Conservation (phyloP, 1,140 invertebrate genomes). For the Dendroctonus valens region DNA sequence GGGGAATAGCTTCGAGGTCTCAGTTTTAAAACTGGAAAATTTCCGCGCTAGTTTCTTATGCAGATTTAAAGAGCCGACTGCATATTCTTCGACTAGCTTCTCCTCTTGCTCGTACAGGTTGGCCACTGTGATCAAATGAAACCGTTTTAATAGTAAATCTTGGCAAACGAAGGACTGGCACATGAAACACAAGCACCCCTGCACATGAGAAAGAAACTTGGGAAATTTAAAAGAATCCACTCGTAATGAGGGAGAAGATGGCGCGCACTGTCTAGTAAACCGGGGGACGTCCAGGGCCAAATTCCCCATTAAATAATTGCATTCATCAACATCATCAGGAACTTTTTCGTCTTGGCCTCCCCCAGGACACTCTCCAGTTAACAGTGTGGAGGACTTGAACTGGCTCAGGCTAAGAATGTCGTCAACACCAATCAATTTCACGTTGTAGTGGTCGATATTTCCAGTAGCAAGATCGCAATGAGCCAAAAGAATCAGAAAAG, state of each 20-base stretch:
- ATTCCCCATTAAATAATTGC: constrained; percentile 20
- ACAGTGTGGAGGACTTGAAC: background rate
- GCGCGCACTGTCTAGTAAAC: constrained; percentile 11
- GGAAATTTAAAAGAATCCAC: constrained; percentile 30
- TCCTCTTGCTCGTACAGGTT: constrained; percentile 22
- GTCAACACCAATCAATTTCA: constrained; percentile 35
- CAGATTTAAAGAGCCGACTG: constrained; percentile 11
- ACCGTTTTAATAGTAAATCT: constrained; percentile 18
- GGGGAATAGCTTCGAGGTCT: constrained; percentile 11
- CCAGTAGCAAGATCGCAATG: constrained; percentile 23
- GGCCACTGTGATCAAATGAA: constrained; percentile 16
- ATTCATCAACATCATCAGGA: constrained; percentile 17
- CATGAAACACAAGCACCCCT: constrained; percentile 32
- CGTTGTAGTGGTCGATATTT: constrained; percentile 28
- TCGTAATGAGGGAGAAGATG: constrained; percentile 23
- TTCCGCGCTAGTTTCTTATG: constrained; percentile 13
- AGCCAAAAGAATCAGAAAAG: constrained; percentile 27
- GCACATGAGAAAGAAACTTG: constrained; percentile 26
- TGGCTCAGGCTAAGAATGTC: constrained; percentile 30
- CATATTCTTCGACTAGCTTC: constrained; percentile 15
- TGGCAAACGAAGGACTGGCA: constrained; percentile 32
- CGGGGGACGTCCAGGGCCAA: constrained; percentile 21
- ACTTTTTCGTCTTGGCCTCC: constrained; percentile 1
- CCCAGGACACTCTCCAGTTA: background rate
- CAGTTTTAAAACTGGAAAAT: constrained; percentile 9